A percentile compares a stretch with the other conserved stretches of the same genome.
These are phyloP conservation scores for Ophiothrix spiculata DNA, from an alignment of 35 echinoderm and acorn worm species.

Conservation along the genomic window DNA sequence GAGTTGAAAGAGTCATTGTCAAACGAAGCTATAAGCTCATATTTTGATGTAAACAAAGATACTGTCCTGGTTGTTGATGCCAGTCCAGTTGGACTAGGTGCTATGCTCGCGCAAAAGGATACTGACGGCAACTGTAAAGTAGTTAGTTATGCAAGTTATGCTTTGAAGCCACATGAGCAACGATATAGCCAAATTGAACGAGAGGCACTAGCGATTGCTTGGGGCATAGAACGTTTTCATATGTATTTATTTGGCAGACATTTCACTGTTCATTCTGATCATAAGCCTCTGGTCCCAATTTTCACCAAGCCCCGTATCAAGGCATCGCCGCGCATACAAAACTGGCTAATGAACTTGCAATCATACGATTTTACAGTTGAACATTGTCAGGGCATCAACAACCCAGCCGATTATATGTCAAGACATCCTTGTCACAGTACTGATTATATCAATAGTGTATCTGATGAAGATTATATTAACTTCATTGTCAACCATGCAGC, in stretches of 20 bases:
- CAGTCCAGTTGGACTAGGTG: slow-evolving; percentile 35
- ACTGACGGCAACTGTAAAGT: background rate
- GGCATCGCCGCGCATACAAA: background rate
- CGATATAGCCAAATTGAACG: background rate
- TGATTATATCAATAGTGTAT: background rate
- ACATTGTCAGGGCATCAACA: background rate
- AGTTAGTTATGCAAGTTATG: background rate
- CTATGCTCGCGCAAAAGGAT: slow-evolving; percentile 16
- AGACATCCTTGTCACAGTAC: background rate
- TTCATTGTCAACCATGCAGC: background rate
- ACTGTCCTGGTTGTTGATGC: slow-evolving; percentile 11
- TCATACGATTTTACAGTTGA: background rate
- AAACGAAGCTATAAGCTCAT: background rate
- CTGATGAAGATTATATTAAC: background rate
- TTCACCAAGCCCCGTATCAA: background rate
- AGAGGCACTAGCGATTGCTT: background rate
- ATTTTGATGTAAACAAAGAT: background rate
- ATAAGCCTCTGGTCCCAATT: background rate
- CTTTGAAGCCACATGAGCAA: background rate
- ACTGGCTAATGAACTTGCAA: background rate
- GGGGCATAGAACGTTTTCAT: background rate
- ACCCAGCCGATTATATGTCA: background rate
- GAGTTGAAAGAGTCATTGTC: background rate
- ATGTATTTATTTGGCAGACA: background rate
- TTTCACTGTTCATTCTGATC: no score